These are phyloP conservation scores for Cherax destructor DNA, from an alignment of 1,140 invertebrate genomes.

Conservation along the genomic window DNA sequence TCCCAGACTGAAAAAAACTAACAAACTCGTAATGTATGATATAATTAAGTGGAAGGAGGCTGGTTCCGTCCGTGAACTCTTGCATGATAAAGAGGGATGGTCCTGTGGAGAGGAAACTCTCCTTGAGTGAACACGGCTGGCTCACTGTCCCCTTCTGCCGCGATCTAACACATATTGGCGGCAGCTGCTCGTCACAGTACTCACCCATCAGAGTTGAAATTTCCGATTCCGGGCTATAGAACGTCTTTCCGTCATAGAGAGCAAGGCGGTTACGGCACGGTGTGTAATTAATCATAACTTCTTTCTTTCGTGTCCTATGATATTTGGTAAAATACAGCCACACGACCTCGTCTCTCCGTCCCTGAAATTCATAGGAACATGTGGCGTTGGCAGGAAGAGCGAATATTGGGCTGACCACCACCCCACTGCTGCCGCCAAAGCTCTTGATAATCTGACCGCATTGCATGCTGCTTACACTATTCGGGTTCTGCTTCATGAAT, in stretches of 20 bases:
- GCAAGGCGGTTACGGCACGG: slow-evolving; percentile 61
- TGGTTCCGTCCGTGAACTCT: slow-evolving; percentile 66
- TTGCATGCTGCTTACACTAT: slow-evolving; percentile 20
- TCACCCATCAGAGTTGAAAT: slow-evolving; percentile 41
- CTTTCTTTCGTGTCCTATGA: slow-evolving; percentile 41
- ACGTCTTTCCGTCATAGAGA: slow-evolving; percentile 41
- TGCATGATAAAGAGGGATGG: slow-evolving; percentile 55
- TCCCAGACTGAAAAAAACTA: slow-evolving; percentile 23
- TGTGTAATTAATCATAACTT: slow-evolving; percentile 40
- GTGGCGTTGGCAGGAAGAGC: slow-evolving; percentile 74
- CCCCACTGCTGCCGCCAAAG: slow-evolving; percentile 70
- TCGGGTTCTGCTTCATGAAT: slow-evolving; percentile 67
- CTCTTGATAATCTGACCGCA: slow-evolving; percentile 72
- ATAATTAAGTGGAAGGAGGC: slow-evolving; percentile 61
- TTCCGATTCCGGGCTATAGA: neutral
- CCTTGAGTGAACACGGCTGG: slow-evolving; percentile 52
- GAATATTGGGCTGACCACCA: slow-evolving; percentile 73
- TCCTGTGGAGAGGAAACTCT: slow-evolving; percentile 66
- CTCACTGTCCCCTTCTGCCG: slow-evolving; percentile 62
- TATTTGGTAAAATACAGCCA: slow-evolving; percentile 74
- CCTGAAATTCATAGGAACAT: slow-evolving; percentile 73
- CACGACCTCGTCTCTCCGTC: slow-evolving; percentile 72
- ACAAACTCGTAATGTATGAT: slow-evolving; percentile 68
- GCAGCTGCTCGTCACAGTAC: slow-evolving; percentile 68
- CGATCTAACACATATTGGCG: slow-evolving; percentile 67